Evolutionary conservation across 1,140 invertebrate genomes (phyloP).

Genomic region (Rhagoletis pomonella): DNA sequence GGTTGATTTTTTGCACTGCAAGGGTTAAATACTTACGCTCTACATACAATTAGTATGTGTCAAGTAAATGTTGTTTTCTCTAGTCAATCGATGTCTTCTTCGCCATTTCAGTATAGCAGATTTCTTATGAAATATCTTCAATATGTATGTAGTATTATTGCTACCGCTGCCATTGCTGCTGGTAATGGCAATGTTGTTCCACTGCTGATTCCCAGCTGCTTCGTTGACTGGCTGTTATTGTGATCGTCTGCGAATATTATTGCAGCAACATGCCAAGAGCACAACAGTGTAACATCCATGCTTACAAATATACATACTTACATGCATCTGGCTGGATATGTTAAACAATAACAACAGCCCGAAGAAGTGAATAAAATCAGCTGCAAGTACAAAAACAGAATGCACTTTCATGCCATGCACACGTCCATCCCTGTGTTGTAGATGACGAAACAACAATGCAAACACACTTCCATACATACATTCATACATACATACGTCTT

Average conservation of each 20-base stretch:
- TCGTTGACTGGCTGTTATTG: conserved; percentile 26
- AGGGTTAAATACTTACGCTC: too few relatives aligned
- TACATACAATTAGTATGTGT: too few relatives aligned
- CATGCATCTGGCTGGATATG: not conserved
- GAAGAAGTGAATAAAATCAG: conserved; percentile 4
- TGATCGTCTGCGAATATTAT: conserved; percentile 31
- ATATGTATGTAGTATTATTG: not conserved
- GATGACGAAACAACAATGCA: conserved; percentile 11
- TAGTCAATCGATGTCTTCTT: not conserved
- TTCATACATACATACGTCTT: not conserved
- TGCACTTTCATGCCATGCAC: not conserved
- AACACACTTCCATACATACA: not conserved
- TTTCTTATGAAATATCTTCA: not conserved
- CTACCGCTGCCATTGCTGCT: not conserved
- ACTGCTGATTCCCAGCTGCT: not conserved
- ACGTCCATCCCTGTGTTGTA: not conserved
- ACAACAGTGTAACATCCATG: too few relatives aligned
- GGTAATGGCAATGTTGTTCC: not conserved
- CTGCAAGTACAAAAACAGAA: not conserved
- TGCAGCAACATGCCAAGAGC: conserved; percentile 8
- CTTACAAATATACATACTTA: not conserved
- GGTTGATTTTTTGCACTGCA: too few relatives aligned
- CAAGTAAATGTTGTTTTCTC: too few relatives aligned
- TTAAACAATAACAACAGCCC: conserved; percentile 11
- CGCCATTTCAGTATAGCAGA: not conserved